Evolutionary conservation across 2,888 invertebrate genomes (phyloP).

Genomic region (Drepana falcataria): DNA sequence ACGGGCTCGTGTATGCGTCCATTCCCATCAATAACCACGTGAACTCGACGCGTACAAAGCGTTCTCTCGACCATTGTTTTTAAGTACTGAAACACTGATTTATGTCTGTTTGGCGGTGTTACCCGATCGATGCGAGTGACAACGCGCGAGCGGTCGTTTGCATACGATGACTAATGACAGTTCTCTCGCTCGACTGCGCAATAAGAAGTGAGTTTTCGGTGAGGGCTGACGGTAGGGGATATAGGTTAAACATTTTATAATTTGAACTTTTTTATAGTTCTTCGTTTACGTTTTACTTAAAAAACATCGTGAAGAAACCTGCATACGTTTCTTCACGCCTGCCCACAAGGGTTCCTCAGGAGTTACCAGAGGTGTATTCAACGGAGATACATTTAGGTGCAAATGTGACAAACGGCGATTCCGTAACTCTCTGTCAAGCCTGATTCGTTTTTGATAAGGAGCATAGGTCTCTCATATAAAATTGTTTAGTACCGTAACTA

Average conservation of each 20-base stretch:
- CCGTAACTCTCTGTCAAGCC: too few relatives aligned
- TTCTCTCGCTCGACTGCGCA: conserved; percentile 5
- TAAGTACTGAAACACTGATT: background rate
- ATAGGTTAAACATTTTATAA: background rate
- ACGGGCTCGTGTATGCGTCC: background rate
- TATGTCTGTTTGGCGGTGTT: background rate
- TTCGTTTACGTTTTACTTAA: too few relatives aligned
- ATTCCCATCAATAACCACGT: background rate
- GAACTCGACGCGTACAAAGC: conserved; percentile 1
- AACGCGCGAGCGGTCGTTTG: conserved; percentile 8
- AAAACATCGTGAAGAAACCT: too few relatives aligned
- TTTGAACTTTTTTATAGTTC: too few relatives aligned
- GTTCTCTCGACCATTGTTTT: conserved; percentile 1
- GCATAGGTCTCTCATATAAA: too few relatives aligned
- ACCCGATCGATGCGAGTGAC: conserved; percentile 12
- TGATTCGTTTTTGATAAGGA: too few relatives aligned
- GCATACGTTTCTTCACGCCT: too few relatives aligned
- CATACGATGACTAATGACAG: conserved; percentile 11
- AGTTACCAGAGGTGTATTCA: too few relatives aligned
- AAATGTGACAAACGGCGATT: too few relatives aligned
- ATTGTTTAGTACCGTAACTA: too few relatives aligned
- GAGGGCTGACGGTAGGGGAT: background rate
- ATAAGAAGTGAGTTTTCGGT: conserved; percentile 6
- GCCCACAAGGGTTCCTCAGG: too few relatives aligned
- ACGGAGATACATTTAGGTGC: too few relatives aligned